A percentile compares a stretch with the other conserved stretches of the same genome.
These are phyloP conservation scores for Pseudorhiza aurosa DNA, from an alignment of 30 jellyfish, hydroid and myxozoan species.

Conservation along the genomic window DNA sequence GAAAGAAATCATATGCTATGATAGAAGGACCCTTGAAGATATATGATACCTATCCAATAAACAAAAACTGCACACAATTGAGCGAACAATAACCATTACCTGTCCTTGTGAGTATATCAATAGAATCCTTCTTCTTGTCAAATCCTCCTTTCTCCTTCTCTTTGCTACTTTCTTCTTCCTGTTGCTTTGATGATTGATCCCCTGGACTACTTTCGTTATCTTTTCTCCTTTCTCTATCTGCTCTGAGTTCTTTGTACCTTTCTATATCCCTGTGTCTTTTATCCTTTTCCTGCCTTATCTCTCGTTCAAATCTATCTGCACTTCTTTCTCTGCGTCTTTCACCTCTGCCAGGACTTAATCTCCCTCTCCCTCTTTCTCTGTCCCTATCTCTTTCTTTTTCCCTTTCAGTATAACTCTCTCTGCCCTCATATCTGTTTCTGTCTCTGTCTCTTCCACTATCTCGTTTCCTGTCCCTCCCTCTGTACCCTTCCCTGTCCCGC, in stretches of 20 bases:
- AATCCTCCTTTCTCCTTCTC: slow-evolving; percentile 19
- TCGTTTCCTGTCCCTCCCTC: slow-evolving; percentile 25
- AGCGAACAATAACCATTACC: too few species aligned
- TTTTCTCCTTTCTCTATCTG: slow-evolving; percentile 25
- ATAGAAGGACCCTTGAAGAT: too few species aligned
- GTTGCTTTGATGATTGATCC: background rate
- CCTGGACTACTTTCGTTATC: background rate
- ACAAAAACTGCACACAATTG: too few species aligned
- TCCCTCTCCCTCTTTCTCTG: background rate
- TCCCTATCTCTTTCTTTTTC: background rate
- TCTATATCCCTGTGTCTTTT: slow-evolving; percentile 15
- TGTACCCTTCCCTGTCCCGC: background rate
- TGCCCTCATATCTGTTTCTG: background rate
- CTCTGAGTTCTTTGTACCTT: slow-evolving; percentile 2
- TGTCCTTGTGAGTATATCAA: slow-evolving; percentile 87
- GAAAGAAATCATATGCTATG: too few species aligned
- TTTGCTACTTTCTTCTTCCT: background rate
- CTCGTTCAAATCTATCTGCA: slow-evolving; percentile 2
- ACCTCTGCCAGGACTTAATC: slow-evolving; percentile 1
- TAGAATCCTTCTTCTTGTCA: slow-evolving; percentile 63
- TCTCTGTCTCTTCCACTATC: slow-evolving; percentile 19
- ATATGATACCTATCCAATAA: too few species aligned
- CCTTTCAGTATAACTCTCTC: slow-evolving; percentile 1
- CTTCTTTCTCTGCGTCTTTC: slow-evolving; percentile 6
- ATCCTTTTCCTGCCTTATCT: background rate